Evolutionary conservation across 53 echinoderm and acorn worm species (phyloP), one percentile per base, ranked within the genome.

Genomic region (Zoroaster sp.): DNA sequence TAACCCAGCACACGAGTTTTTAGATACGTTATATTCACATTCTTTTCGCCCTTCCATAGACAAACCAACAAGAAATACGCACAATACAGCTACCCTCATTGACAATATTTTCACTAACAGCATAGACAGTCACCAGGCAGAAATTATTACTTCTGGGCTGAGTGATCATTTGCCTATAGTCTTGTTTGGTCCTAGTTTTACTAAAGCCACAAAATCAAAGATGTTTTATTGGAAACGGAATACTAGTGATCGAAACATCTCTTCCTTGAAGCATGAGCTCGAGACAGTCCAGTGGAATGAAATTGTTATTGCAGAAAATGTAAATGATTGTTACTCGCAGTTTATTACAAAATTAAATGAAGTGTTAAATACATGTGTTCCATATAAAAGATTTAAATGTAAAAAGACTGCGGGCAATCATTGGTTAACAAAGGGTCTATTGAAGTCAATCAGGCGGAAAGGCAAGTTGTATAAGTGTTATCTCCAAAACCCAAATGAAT

Each of bases 91-190:
- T 31, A 69, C 13, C 28, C 33, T 69, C 5, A 69, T 69, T 69
- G 70, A 69, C 70, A 69, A 69, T 69, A 69, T 69, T 14, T 69
- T 69, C 33, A 69, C 70, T 34, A 69, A 69, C 70, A 69, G 35
- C 35, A 11, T 32, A 31, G 70, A 69, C 45, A 45, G 10, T 45
- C 45, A 45, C 45, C 3, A 45, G 45, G 1, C 45, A 1, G 45
- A 45, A 45, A 45, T 45, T 45, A 14, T 45, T 1, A 45, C 45
- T 45, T 45, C 45, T 45, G 45, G 45, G 45, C 45, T 45, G 14
- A 45, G 46, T 46, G 46, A 46, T 46, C 46, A 46, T 46, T 46
- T 46, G 46, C 7, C 46, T 46, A 46, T 46, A 46, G 46, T 6
- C 46, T 46, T 46, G 46, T 46, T 46, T 46, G 46, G 46, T 46